Evolutionary conservation across 2,888 invertebrate genomes (phyloP), one percentile per base, ranked within the genome.

Genomic region (Euzophera pinguis): DNA sequence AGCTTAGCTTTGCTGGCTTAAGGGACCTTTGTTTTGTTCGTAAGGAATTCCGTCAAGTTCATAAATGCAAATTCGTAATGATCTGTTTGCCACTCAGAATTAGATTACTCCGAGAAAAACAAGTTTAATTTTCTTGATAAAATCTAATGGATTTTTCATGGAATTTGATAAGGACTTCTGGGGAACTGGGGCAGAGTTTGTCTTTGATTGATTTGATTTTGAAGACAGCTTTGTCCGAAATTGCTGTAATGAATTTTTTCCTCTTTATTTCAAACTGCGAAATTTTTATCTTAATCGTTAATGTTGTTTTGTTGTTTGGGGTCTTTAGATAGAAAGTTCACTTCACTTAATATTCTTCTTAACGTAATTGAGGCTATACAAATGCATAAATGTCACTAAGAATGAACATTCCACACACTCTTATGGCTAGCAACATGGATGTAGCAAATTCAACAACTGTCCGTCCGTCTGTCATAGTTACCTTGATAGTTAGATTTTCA

Each of bases 21-120:
- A 5, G 22, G 32, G 7, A 9, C 16, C 9, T 39, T 38, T 13
- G 14, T 38, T 39, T 39, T 9, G 14, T 7, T 39, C 14, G 1
- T 5, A 39, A 39, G 10, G 13, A 12, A 13, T 38, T 13, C 37
- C 37, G 37, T 13, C 13, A 14, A 38, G 13, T 50, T 53, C 41
- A 58, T 53, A 50, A 53, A 58, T 55, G 57, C 53, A 54, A 53
- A 55, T 58, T 52, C 34, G 34, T 34, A 47, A 49, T 49, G 57
- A 58, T 55, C 57, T 52, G 41, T 42, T 52, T 50, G 49, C 38
- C 49, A 22, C 53, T 47, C 41, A 47, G 16, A 39, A 14, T 14
- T 16, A 39, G 39, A 39, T 39, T 39, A 16, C 10, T 8, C 64
- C 67, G 17, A 50, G 32, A 50, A 16, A 38, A 41, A 41, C 8